phyloP scores from a whole-genome alignment of 2,797 vertebrate genomes.

The Gouania willdenowi region DNA sequence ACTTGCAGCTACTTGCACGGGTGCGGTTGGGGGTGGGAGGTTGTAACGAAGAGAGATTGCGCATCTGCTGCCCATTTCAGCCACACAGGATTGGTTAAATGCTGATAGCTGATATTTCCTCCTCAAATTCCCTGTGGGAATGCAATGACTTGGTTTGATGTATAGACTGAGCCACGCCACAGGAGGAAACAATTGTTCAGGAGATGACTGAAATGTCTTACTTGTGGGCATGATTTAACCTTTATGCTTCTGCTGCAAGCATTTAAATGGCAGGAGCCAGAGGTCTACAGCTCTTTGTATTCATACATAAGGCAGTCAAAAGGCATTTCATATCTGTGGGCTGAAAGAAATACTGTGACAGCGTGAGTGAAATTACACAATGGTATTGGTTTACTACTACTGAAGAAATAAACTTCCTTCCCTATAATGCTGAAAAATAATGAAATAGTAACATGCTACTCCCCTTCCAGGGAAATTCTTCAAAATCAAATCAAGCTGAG shows the following conservation, averaged over 20 bases:
- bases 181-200: constrained; percentile 15
- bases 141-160: constrained; percentile 26
- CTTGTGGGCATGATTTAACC: constrained; percentile 30
- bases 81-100: constrained; percentile 32
- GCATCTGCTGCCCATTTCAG: constrained; percentile 46
- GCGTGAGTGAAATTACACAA: neutral
- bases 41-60: constrained; percentile 5
- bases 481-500: constrained; percentile 12
- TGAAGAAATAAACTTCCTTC: constrained; percentile 18
- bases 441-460: constrained; percentile 43
- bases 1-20: constrained; percentile 30
- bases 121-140: constrained; percentile 16
- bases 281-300: constrained; percentile 8
- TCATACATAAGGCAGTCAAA: constrained; percentile 17
- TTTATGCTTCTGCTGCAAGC: constrained; percentile 31
- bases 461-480: constrained; percentile 15
- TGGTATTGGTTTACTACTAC: constrained; percentile 7
- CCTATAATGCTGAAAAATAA: constrained; percentile 16
- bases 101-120: constrained; percentile 29
- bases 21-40: constrained; percentile 1
- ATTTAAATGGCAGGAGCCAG: constrained; percentile 8
- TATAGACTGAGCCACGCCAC: constrained; percentile 14
- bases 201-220: constrained; percentile 27
- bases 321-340: neutral
- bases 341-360: neutral